These are phyloP conservation scores for Upupa epops DNA, from an alignment of 2,113 vertebrate species.

Conservation along the genomic window DNA sequence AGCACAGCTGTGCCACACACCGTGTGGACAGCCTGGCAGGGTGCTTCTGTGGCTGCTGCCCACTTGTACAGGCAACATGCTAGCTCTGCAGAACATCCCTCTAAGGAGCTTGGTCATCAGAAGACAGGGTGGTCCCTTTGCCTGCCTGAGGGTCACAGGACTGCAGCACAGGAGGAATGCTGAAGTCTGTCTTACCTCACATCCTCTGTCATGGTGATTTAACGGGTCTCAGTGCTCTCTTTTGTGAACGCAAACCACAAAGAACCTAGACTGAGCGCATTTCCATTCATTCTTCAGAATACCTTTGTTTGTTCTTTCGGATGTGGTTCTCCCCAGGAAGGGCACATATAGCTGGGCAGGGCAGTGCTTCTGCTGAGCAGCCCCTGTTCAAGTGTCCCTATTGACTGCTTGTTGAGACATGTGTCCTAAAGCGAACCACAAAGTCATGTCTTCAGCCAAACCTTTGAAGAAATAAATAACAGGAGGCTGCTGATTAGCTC, in stretches of 20 bases:
- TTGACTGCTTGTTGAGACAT: not conserved
- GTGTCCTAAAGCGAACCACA: not conserved
- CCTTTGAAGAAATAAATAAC: not conserved
- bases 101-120: not conserved
- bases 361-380: not conserved
- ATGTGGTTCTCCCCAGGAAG: not conserved
- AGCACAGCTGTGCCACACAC: rapidly evolving
- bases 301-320: not conserved
- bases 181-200: not conserved
- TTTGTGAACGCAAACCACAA: not conserved
- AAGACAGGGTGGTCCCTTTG: rapidly evolving
- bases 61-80: rapidly evolving
- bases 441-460: not conserved
- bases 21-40: rapidly evolving
- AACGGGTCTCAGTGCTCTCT: not conserved
- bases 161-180: not conserved
- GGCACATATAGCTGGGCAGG: not conserved
- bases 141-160: rapidly evolving
- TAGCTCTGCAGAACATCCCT: not conserved
- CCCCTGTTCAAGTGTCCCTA: rapidly evolving
- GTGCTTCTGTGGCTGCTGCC: not conserved
- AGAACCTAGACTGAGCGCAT: rapidly evolving
- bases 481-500: slow-evolving; percentile 27
- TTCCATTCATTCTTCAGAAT: not conserved
- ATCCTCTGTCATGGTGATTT: rapidly evolving